Evolutionary conservation across 2,888 invertebrate species (phyloP).

Genomic region (Laspeyria flexula): DNA sequence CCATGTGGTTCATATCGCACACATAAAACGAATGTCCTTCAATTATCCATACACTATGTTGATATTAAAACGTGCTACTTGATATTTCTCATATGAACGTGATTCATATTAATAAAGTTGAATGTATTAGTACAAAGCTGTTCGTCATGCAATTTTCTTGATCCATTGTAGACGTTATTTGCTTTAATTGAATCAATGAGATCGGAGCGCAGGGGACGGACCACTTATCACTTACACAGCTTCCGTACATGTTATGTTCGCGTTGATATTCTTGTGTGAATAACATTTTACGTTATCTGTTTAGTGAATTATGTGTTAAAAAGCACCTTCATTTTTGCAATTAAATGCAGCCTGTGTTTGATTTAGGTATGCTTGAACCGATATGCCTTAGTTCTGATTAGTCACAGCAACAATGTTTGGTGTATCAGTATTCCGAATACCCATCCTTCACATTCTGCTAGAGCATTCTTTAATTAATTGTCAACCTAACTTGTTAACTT

Average conservation of each 20-base stretch:
- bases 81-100: conserved; percentile 21
- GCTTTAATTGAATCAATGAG: conserved; percentile 34
- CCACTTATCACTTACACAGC: conserved; percentile 27
- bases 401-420: no score
- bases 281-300: background rate
- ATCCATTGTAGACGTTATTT: conserved; percentile 24
- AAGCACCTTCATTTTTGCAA: background rate
- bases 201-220: conserved; percentile 26
- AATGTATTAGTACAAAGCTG: conserved; percentile 13
- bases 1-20: background rate
- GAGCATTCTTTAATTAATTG: no score
- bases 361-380: no score
- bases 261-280: conserved; percentile 29
- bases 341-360: background rate
- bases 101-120: conserved; percentile 27
- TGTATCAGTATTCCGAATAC: no score
- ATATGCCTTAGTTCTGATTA: no score
- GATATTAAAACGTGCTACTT: conserved; percentile 1
- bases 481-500: no score
- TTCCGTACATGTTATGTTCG: conserved; percentile 29
- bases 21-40: background rate
- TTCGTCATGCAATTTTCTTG: conserved; percentile 27
- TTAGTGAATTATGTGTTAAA: background rate
- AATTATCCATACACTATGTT: background rate
- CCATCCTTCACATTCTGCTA: no score